These are phyloP conservation scores for Sinocyclocheilus anophthalmus DNA, from an alignment of 2,113 vertebrate species.

Conservation along the genomic window DNA sequence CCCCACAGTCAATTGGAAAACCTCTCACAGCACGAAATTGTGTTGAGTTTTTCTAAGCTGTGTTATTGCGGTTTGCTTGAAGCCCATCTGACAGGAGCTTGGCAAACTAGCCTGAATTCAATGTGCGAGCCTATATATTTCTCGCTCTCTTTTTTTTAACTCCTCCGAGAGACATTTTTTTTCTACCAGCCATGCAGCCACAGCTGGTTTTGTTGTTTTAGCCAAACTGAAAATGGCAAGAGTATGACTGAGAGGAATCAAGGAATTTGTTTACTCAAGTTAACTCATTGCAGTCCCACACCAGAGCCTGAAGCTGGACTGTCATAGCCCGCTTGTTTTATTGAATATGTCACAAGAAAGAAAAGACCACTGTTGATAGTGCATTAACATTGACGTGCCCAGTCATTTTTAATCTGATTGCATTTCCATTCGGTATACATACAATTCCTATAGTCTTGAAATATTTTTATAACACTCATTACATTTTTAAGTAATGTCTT, in stretches of 20 bases:
- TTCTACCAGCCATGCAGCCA: constrained; percentile 23
- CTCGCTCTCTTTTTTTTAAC: background rate
- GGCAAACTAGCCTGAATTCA: constrained; percentile 23
- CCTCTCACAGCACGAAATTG: constrained; percentile 39
- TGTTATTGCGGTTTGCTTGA: constrained; percentile 43
- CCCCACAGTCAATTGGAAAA: constrained; percentile 42
- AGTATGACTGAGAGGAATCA: constrained; percentile 19
- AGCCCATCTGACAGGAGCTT: constrained; percentile 47
- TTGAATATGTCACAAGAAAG: background rate
- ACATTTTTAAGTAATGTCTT: too few species aligned
- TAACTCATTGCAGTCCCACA: constrained; percentile 15
- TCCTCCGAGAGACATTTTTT: constrained; percentile 27
- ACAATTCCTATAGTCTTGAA: background rate
- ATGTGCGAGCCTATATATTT: constrained; percentile 12
- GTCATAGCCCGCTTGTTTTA: background rate
- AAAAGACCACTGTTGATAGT: background rate
- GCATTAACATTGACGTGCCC: background rate
- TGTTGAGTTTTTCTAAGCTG: constrained; percentile 42
- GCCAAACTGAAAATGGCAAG: constrained; percentile 44
- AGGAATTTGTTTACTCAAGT: constrained; percentile 43
- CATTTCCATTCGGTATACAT: background rate
- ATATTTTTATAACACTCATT: too few species aligned
- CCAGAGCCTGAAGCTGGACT: constrained; percentile 9
- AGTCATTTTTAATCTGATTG: background rate
- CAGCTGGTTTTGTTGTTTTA: constrained; percentile 44